phyloP scores from a whole-genome alignment of 2,888 invertebrate species.

The Philonicus albiceps region DNA sequence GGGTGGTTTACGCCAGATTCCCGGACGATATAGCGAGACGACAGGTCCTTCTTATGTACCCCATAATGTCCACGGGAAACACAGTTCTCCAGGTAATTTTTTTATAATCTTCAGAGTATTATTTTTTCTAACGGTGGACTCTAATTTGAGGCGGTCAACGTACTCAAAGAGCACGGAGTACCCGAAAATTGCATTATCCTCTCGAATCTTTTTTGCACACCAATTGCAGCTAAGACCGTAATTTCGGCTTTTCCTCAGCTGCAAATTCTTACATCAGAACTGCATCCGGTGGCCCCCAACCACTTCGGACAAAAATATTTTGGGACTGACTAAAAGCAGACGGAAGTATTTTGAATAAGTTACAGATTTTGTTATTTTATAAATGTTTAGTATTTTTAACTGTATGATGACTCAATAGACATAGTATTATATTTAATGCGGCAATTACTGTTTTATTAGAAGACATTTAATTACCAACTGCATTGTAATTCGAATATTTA shows the following conservation, averaged over 20 bases:
- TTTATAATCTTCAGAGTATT: not conserved
- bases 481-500: too few relatives aligned
- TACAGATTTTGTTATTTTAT: slow-evolving; percentile 4
- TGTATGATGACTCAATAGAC: not conserved
- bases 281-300: slow-evolving; percentile 94
- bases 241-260: slow-evolving; percentile 86
- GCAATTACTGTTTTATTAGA: not conserved
- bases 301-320: slow-evolving; percentile 99
- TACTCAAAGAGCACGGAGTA: slow-evolving; percentile 92
- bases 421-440: not conserved
- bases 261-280: slow-evolving; percentile 95
- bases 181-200: slow-evolving; percentile 93
- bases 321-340: slow-evolving; percentile 81
- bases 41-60: slow-evolving; percentile 95
- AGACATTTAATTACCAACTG: not conserved
- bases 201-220: slow-evolving; percentile 97
- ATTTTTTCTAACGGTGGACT: not conserved
- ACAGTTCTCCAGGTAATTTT: slow-evolving; percentile 79
- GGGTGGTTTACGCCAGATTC: slow-evolving; percentile 96
- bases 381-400: not conserved
- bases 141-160: slow-evolving; percentile 83
- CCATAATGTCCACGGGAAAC: slow-evolving; percentile 98
- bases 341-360: slow-evolving; percentile 29
- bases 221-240: slow-evolving; percentile 84
- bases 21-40: slow-evolving; percentile 93